Evolutionary conservation across 2,113 vertebrate species (phyloP), one percentile per base, ranked within the genome.

Genomic region (Corythaixoides concolor): DNA sequence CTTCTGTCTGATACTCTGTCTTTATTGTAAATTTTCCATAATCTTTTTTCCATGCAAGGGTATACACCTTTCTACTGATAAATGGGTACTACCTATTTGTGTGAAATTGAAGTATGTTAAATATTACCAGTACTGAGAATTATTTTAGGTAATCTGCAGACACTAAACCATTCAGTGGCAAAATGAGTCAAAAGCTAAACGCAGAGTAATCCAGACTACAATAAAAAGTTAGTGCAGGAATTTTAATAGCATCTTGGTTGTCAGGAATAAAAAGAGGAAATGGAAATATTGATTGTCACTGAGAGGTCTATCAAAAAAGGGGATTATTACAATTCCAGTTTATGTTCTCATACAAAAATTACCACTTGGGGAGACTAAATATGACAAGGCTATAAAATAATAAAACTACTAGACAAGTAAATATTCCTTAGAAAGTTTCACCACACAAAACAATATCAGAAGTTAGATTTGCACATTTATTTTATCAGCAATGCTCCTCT

Each of bases 251-350:
- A 24, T 80, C 22, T 72, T 79, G 45, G 41, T 72, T 94, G n/a
- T 88, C 93, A 86, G 47, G 67, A 95, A 95, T 90, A 33, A 91
- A 92, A 79, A 92, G 47, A 96, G 55, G 62, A 96, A 95, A 95
- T 79, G 23, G 75, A 95, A 92, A 93, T 93, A 97, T 45, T 97
- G 90, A 94, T 95, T 94, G 97, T 90, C 78, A 12, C 53, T 90
- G 79, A 93, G 28, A 96, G 18, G 27, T 84, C 76, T 79, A 12
- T 85, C 75, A 62, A 93, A 94, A 93, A 93, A 66, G 17, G 32
- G 67, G 20, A 72, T 13, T 33, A 81, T 60, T 93, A 35, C 74
- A 78, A 93, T 85, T 79, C 73, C 18, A 35, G 26, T 89, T 97
- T 90, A 30, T 47, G 83, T 79, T 93, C 87, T 28, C n/a, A 67